Evolutionary conservation across 2,888 invertebrate species (phyloP), one percentile per base, ranked within the genome.

Genomic region (Chloromyia formosa): DNA sequence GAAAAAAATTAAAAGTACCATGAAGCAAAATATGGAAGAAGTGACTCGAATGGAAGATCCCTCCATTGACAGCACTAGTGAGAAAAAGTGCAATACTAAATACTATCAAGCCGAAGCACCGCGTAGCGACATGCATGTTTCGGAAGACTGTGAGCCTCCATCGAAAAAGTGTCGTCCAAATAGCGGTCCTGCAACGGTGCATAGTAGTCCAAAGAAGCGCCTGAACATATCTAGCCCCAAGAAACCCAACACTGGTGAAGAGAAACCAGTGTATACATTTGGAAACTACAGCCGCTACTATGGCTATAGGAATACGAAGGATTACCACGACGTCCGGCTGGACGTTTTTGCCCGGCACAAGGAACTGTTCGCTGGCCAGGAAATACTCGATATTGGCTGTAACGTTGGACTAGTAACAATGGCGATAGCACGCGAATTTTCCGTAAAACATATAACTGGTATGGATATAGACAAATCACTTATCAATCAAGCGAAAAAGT

Each of bases 321-420:
- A 88, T 74, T 90, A 89, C 42, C 84, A 87, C 16, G 96, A 96
- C 84, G 86, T 89, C 22, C 88, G 96, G 69, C 82, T 95, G 71
- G 88, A 88, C 77, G 87, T 90, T 69, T 89, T 96, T 75, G 85
- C 84, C 12, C 85, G 87, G 68, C 88, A 91, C 76, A 86, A 86
- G 40, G 89, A 92, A 74, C 87, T 94, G 81, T 94, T 96, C 82
- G 84, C 87, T 27, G 89, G 88, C 56, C 93, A 92, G 82, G 90
- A 92, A 80, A 88, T 95, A 53, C 86, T 96, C 49, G 96, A 96
- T 83, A 92, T 96, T 80, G 96, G 96, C 4, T 96, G 96, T 82
- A 96, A 96, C 84, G 91, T 92, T 77, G 96, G 96, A 0, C 91
- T 93, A 79, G 87, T 96, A 18, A 94, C 95, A 0, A 86, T 94